Percentiles rank a stretch among this genome's conserved stretches.
Conservation (phyloP, 1,140 invertebrate species). For the Temnothorax curvispinosus region DNA sequence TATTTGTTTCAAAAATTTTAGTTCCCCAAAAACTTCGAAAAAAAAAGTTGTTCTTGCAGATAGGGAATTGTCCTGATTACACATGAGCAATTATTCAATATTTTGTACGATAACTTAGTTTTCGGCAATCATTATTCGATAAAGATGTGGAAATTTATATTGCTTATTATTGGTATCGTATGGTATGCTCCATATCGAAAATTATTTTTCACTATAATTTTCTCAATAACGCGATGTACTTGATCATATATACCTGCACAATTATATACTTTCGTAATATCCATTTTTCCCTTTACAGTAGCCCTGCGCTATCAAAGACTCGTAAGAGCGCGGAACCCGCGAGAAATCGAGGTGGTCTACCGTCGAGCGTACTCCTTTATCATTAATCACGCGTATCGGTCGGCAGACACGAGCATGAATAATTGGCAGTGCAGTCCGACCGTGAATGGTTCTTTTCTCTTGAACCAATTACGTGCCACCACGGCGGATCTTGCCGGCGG, state of each 20-base stretch:
- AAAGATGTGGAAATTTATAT: neutral
- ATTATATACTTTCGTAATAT: neutral
- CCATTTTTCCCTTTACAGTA: neutral
- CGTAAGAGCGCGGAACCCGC: conserved; percentile 27
- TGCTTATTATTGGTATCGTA: neutral
- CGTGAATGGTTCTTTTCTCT: conserved; percentile 66
- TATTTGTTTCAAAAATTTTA: neutral
- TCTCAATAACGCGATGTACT: conserved; percentile 36
- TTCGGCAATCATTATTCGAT: neutral
- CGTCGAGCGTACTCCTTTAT: conserved; percentile 30
- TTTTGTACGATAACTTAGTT: neutral
- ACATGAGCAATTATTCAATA: neutral
- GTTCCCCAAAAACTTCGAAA: neutral
- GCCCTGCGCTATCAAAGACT: conserved; percentile 33
- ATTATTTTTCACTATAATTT: conserved; percentile 31
- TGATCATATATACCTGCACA: neutral
- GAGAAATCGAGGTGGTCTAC: conserved; percentile 55
- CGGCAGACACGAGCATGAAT: conserved; percentile 67
- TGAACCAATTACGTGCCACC: conserved; percentile 65
- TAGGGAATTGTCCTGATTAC: neutral
- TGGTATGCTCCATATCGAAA: conserved; percentile 2
- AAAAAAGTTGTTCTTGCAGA: neutral
- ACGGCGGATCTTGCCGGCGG: conserved; percentile 1
- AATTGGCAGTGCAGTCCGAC: conserved; percentile 62
- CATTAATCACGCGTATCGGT: conserved; percentile 69